Conservation (phyloP, 2,888 invertebrate genomes). For the Bruchidius siliquastri region DNA sequence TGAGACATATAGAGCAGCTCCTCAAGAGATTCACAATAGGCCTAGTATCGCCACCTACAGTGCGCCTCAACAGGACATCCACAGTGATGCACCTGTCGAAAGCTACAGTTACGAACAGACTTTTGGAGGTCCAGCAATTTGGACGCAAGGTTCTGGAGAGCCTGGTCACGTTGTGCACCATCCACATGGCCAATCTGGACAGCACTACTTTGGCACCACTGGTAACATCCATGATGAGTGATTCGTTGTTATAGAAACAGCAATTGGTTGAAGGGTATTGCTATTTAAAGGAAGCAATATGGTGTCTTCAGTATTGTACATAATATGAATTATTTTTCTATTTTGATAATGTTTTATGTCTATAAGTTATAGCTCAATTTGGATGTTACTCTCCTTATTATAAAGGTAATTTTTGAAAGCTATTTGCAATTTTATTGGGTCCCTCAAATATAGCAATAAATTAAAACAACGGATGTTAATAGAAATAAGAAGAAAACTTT, state of each 20-base stretch:
- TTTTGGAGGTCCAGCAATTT: slow-evolving; percentile 1
- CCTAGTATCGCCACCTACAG: neutral
- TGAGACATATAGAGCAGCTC: neutral
- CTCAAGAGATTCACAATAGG: neutral
- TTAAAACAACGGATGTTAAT: no score
- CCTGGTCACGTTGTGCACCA: slow-evolving; percentile 4
- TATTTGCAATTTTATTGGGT: no score
- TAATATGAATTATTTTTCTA: no score
- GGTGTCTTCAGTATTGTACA: no score
- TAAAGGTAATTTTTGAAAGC: no score
- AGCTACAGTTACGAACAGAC: slow-evolving; percentile 6
- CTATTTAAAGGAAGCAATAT: no score
- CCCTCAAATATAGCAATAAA: no score
- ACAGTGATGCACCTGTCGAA: neutral
- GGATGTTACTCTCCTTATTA: no score
- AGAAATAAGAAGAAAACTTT: no score
- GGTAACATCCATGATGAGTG: slow-evolving; percentile 20
- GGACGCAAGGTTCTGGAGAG: neutral
- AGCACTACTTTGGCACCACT: slow-evolving; percentile 16
- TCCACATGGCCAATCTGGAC: slow-evolving; percentile 14
- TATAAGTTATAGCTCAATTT: no score
- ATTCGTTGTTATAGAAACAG: slow-evolving; percentile 21
- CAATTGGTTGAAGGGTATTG: no score
- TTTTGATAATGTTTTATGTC: no score
- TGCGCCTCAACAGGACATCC: slow-evolving; percentile 3